A percentile compares a stretch with the other conserved stretches of the same genome.
phyloP scores from a whole-genome alignment of 2,113 vertebrate genomes.

The Otis tarda region DNA sequence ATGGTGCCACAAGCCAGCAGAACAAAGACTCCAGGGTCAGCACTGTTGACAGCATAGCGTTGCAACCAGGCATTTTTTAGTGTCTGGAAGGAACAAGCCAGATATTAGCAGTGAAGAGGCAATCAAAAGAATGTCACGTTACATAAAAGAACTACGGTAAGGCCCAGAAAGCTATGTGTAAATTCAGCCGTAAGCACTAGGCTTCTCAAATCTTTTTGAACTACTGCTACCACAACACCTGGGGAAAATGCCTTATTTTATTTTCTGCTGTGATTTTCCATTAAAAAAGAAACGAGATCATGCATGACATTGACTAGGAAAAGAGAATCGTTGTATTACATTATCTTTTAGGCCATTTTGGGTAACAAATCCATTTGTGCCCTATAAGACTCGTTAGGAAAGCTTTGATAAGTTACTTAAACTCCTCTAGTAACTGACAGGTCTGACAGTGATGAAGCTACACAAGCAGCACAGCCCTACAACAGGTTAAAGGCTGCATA shows the following conservation, averaged over 20 bases:
- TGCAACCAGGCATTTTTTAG: constrained; percentile 94
- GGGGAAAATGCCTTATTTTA: not conserved
- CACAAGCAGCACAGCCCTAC: not conserved
- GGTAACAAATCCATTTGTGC: not conserved
- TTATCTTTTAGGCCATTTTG: not conserved
- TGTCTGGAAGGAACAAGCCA: constrained; percentile 74
- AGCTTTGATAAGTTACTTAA: not conserved
- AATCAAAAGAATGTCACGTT: not conserved
- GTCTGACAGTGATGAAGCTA: not conserved
- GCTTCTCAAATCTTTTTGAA: not conserved
- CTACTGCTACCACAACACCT: not conserved
- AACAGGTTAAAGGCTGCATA: constrained; percentile 42
- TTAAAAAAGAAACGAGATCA: not conserved
- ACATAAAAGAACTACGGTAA: not conserved
- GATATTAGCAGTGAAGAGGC: not conserved
- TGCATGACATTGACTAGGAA: not conserved
- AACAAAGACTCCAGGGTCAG: constrained; percentile 92
- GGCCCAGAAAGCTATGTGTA: not conserved
- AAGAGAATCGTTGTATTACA: not conserved
- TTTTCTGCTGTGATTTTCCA: not conserved
- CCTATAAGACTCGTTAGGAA: not conserved
- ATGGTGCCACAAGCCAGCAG: constrained; percentile 93
- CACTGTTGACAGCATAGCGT: constrained; percentile 86
- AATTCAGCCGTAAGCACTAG: not conserved
- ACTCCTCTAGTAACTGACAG: not conserved